Evolutionary conservation across 2,113 vertebrate genomes (phyloP).

Genomic region (Ophthalmolycus amberensis): DNA sequence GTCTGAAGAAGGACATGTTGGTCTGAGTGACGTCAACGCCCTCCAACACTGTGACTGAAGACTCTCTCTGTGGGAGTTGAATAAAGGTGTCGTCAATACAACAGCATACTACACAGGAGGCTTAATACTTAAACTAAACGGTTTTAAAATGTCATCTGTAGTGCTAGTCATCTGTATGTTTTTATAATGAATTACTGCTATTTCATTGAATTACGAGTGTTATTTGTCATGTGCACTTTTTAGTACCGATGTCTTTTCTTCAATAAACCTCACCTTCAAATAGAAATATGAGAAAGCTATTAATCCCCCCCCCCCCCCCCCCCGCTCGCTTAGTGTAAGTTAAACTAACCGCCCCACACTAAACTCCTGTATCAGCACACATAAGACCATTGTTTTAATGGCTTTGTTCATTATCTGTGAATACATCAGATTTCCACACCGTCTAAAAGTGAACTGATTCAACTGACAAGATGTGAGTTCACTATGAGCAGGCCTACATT

Average conservation of each 20-base stretch:
- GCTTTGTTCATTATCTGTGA: background rate
- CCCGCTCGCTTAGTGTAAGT: background rate
- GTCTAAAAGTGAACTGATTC: background rate
- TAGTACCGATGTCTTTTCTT: background rate
- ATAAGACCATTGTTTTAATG: background rate
- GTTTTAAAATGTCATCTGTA: background rate
- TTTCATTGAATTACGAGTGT: background rate
- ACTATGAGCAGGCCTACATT: background rate
- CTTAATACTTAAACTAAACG: background rate
- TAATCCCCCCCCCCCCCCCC: background rate
- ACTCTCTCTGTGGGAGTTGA: slow-evolving; percentile 77
- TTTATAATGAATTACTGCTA: background rate
- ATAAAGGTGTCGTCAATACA: background rate
- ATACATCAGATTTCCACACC: background rate
- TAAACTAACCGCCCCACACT: background rate
- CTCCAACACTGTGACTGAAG: slow-evolving; percentile 88
- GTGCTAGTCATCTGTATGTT: no score
- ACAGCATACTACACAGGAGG: no score
- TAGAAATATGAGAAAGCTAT: background rate
- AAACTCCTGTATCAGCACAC: background rate
- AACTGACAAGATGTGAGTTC: background rate
- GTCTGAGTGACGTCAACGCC: slow-evolving; percentile 90
- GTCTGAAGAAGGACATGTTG: slow-evolving; percentile 91
- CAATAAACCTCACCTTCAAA: background rate
- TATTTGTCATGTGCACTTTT: no score